Evolutionary conservation across 2,888 invertebrate species (phyloP), one percentile per base, ranked within the genome.

Genomic region (Rotaria socialis): DNA sequence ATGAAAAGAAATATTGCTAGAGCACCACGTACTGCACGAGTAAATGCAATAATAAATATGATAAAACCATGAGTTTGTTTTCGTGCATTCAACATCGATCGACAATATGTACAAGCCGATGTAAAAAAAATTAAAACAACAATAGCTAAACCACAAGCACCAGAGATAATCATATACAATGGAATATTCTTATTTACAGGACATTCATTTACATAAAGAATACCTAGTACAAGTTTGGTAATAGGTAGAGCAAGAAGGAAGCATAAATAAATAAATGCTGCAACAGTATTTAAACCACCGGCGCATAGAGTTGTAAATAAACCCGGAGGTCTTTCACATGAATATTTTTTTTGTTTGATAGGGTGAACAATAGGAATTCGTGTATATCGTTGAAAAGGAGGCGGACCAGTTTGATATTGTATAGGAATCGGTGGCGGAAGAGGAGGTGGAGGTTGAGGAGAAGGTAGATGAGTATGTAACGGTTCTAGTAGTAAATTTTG

Each of bases 121-220:
- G 80, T 47, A 2, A 47, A 22, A n/a, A 80, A 0, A 3, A 80
- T 0, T 80, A 80, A n/a, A 47, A 80, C 24, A n/a, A 80, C 80
- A n/a, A 47, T 14, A 80, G 24, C 14, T 47, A 80, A 47, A 22
- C 80, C 80, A n/a, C 80, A 80, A n/a, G 11, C 3, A 80, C 80
- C 80, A 47, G 80, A 43, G 11, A 47, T n/a, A 11, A 80, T 80
- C 80, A 80, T 43, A 47, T 80, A 80, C n/a, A 80, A 47, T n/a
- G 80, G 80, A 80, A 80, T 80, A 35, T 80, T 80, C 7, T 24
- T 43, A 43, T 80, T 47, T 43, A 80, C n/a, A 80, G 80, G 80
- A 80, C 80, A 80, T 80, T 80, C 47, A 10, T 80, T 47, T 11
- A 80, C 16, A 47, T 47, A 80, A 14, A 47, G 24, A n/a, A 80